A percentile compares a stretch with the other conserved stretches of the same genome.
Evolutionary conservation across 2,113 vertebrate genomes (phyloP).

Genomic region (Dicentrarchus labrax): DNA sequence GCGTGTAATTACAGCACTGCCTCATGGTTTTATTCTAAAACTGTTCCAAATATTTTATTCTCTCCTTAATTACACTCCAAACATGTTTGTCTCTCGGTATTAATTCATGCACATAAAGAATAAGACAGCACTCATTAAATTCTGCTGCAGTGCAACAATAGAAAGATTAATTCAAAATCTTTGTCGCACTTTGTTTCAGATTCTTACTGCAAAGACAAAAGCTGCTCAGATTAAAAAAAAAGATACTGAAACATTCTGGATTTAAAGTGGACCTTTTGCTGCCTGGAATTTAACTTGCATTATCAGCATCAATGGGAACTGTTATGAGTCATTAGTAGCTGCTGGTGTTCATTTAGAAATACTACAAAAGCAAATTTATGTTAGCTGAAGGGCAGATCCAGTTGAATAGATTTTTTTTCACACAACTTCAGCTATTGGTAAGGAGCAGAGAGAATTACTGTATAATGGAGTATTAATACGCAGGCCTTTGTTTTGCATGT

Average conservation of each 20-base stretch:
- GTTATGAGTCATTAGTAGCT: not conserved
- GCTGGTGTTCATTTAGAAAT: not conserved
- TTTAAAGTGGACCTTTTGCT: not conserved
- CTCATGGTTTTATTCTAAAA: not conserved
- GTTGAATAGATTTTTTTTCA: not conserved
- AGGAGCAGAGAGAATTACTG: too few species aligned
- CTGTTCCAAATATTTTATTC: conserved; percentile 10
- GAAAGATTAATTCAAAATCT: not conserved
- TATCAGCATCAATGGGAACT: not conserved
- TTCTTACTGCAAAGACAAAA: not conserved
- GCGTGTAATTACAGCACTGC: not conserved
- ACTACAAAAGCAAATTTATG: not conserved
- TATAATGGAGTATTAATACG: too few species aligned
- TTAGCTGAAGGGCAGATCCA: not conserved
- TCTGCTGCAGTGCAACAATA: conserved; percentile 6
- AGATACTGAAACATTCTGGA: not conserved
- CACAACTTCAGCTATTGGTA: too few species aligned
- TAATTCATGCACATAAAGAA: not conserved
- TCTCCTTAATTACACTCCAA: conserved; percentile 26
- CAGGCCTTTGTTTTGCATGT: too few species aligned
- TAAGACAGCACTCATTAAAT: not conserved
- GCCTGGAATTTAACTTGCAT: not conserved
- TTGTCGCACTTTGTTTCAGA: conserved; percentile 12
- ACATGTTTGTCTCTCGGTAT: conserved; percentile 14
- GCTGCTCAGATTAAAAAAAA: not conserved